Percentiles rank a stretch among this genome's conserved stretches.
These are phyloP conservation scores for Misgurnus mizolepis DNA, from an alignment of 2,113 vertebrate genomes.

Conservation along the genomic window DNA sequence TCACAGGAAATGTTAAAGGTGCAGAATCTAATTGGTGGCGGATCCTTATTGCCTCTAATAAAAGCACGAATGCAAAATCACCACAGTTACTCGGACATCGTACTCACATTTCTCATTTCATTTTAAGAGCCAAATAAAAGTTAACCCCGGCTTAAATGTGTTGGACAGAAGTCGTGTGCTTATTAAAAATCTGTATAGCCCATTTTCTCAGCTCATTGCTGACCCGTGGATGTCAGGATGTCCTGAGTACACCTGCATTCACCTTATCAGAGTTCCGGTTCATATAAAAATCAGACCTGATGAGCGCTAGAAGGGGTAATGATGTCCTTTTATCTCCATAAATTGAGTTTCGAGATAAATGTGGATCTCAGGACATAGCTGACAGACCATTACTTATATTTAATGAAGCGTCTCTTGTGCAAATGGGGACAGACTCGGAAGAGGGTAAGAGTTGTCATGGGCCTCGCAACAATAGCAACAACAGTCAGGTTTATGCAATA, in stretches of 20 bases:
- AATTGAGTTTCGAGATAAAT: conserved; percentile 42
- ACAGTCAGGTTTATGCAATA: neutral
- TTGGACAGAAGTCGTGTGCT: neutral
- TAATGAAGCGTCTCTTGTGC: conserved; percentile 29
- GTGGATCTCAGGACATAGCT: conserved; percentile 18
- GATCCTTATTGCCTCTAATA: neutral
- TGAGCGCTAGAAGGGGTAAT: conserved; percentile 51
- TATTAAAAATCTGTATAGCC: conserved; percentile 4
- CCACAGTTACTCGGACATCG: neutral
- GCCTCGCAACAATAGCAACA: neutral
- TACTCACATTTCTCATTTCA: neutral
- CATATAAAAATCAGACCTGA: conserved; percentile 24
- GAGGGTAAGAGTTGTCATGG: neutral
- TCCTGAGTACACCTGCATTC: neutral
- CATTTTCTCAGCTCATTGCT: neutral
- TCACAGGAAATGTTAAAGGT: neutral
- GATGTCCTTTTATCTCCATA: conserved; percentile 45
- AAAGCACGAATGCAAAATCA: neutral
- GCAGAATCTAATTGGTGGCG: conserved; percentile 6
- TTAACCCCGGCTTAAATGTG: neutral
- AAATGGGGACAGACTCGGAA: conserved; percentile 11
- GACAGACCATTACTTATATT: conserved; percentile 52
- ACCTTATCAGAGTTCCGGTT: conserved; percentile 2
- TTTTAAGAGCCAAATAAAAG: neutral
- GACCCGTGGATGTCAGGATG: neutral